A percentile compares a stretch with the other conserved stretches of the same genome.
Conservation (phyloP, 2,888 invertebrate species). For the Xanthostigma xanthostigma region DNA sequence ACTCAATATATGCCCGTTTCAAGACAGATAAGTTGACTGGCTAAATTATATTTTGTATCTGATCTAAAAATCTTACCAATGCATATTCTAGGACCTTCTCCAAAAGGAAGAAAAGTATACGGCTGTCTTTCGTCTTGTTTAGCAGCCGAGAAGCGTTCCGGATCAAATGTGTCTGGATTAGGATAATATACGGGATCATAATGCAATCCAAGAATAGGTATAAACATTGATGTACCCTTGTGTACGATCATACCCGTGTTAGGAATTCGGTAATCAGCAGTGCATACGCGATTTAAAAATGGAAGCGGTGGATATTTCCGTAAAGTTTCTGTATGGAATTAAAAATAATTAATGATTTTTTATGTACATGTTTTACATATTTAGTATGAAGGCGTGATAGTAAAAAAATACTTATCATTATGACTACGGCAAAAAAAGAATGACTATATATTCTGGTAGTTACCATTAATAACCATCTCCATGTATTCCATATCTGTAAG, state of each 20-base stretch:
- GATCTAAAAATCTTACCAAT: slow-evolving; percentile 14
- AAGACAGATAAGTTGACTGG: no score
- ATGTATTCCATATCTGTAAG: slow-evolving; percentile 16
- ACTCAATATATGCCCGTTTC: no score
- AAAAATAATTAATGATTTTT: neutral
- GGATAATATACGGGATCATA: slow-evolving; percentile 20
- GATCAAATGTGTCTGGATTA: slow-evolving; percentile 19
- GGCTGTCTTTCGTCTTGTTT: slow-evolving; percentile 11
- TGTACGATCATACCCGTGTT: slow-evolving; percentile 6
- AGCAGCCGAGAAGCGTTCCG: slow-evolving; percentile 16
- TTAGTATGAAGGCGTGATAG: no score
- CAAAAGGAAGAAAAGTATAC: slow-evolving; percentile 15
- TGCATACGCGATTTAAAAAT: slow-evolving; percentile 9
- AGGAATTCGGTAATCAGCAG: slow-evolving; percentile 7
- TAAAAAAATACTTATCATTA: neutral
- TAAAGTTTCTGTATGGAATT: slow-evolving; percentile 10
- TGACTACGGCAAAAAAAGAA: neutral
- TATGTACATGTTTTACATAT: neutral
- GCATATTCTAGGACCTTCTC: slow-evolving; percentile 19
- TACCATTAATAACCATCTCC: slow-evolving; percentile 12
- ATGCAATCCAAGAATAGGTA: slow-evolving; percentile 19
- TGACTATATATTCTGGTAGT: neutral
- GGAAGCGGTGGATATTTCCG: slow-evolving; percentile 13
- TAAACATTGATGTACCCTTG: slow-evolving; percentile 10
- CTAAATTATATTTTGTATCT: no score